phyloP scores from a whole-genome alignment of 2,888 invertebrate species.

The Melipona bicolor region DNA sequence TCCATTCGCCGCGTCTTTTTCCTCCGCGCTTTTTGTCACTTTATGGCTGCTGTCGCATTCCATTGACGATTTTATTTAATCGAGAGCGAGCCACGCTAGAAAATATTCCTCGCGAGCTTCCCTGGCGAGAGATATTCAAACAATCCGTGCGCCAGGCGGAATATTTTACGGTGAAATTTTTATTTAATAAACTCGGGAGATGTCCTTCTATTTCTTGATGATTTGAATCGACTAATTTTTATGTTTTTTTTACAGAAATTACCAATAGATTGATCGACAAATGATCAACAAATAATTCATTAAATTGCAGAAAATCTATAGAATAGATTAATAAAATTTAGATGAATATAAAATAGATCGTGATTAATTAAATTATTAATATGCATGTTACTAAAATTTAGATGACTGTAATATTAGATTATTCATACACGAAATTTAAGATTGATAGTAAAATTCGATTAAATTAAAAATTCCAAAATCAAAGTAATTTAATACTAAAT shows the following conservation, averaged over 20 bases:
- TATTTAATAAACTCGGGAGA: background rate
- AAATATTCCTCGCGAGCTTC: background rate
- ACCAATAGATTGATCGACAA: background rate
- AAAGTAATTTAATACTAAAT: no score
- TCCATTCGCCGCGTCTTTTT: background rate
- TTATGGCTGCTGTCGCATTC: slow-evolving; percentile 8
- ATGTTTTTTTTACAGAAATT: background rate
- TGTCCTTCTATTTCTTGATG: background rate
- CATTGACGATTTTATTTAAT: slow-evolving; percentile 6
- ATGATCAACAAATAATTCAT: no score
- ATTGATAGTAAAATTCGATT: no score
- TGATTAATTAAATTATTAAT: no score
- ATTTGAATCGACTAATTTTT: background rate
- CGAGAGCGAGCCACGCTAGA: background rate
- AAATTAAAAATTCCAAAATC: no score
- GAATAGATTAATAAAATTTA: no score
- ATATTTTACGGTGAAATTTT: background rate
- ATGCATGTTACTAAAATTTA: no score
- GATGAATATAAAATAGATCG: no score
- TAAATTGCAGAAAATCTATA: no score
- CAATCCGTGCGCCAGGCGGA: background rate
- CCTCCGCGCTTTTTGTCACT: slow-evolving; percentile 3
- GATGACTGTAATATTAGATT: no score
- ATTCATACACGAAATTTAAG: no score
- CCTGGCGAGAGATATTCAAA: background rate